Base-by-base conservation (phyloP, 1,140 invertebrate species). In the Atta texana region DNA sequence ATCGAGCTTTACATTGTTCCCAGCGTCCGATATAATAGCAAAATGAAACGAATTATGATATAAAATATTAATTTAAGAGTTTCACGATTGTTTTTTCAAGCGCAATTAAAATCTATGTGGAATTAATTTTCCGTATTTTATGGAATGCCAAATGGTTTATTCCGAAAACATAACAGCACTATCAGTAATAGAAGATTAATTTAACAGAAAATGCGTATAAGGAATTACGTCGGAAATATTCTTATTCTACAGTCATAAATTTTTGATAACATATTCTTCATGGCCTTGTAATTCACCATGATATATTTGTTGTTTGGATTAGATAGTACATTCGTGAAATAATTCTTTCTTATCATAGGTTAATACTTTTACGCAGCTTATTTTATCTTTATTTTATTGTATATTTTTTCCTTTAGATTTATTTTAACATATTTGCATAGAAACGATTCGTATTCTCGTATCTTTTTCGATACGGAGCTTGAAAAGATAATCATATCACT, bases 91-190 rank as follows among this genome's bases (percentile, higher is more conserved):
- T 28, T 71, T 81, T 68, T 81, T 53, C 31, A 49, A 57, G 1
- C n/a, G 14, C 5, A n/a, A 71, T 72, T 82, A 49, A 82, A 82
- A 74, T 34, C 16, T 21, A 59, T 24, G 18, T 10, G 18, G 10
- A 80, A 82, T 74, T 81, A 81, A 49, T 74, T 82, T 59, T 49
- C 12, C 53, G n/a, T 31, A 74, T 72, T 80, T 53, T 44, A n/a
- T 14, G 34, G 1, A 49, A 53, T 31, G 16, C 39, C 44, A 39
- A 3, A 31, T 14, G 18, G 39, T 6, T n/a, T 39, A 82, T 39
- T 74, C 14, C 6, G 3, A 84, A 74, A 72, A 34, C 44, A 24
- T 24, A 24, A 24, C 24, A 24, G 3, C 8, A 21, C 4, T n/a
- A n/a, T n/a, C 24, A 53, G 53, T 75, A 59, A 75, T 44, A 3